Conservation (phyloP, 2,113 vertebrate genomes). For the Eulemur rufifrons region DNA sequence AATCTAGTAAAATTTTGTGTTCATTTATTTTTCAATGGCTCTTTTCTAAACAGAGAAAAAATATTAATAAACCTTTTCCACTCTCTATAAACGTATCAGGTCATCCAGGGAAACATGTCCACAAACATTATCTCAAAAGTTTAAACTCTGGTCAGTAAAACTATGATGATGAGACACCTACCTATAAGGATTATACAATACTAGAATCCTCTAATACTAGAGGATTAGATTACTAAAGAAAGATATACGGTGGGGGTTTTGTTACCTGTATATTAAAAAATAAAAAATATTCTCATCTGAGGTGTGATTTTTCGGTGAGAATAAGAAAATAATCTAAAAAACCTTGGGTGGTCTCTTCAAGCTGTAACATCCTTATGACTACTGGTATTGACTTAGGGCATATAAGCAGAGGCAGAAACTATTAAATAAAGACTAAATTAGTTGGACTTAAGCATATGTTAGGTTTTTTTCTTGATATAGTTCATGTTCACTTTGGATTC, state of each 20-base stretch:
- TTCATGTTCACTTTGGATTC: slow-evolving; percentile 39
- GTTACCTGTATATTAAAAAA: slow-evolving; percentile 1
- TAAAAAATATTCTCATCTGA: slow-evolving; percentile 13
- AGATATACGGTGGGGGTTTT: not conserved
- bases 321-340: slow-evolving; percentile 21
- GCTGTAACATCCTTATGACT: not conserved
- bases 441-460: not conserved
- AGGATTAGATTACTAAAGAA: slow-evolving; percentile 36
- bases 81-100: slow-evolving; percentile 10
- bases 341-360: not conserved
- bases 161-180: not conserved
- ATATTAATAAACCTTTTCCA: not conserved
- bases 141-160: slow-evolving; percentile 24
- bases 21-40: slow-evolving; percentile 17
- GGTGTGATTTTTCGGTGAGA: not conserved
- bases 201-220: not conserved
- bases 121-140: not conserved
- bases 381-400: not conserved
- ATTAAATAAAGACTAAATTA: not conserved
- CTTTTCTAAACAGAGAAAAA: slow-evolving; percentile 37
- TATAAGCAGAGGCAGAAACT: not conserved
- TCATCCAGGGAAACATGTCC: slow-evolving; percentile 1
- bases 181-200: not conserved
- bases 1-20: slow-evolving; percentile 33
- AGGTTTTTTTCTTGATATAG: not conserved